Base-by-base conservation (phyloP, 2,113 vertebrate genomes). In the Paracanthobrama guichenoti region DNA sequence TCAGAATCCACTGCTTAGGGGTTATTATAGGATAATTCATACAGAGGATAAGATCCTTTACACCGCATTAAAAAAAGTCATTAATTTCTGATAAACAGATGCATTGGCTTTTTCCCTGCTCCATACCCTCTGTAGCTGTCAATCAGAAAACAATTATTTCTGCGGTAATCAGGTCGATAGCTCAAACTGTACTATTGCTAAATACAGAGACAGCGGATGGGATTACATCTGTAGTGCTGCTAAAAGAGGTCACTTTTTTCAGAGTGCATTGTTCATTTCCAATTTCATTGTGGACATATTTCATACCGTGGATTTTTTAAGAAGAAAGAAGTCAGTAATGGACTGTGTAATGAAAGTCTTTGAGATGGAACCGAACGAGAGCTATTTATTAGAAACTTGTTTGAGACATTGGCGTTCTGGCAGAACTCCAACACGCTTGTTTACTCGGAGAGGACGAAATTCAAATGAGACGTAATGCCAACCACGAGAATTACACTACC, bases 1-100 rank as follows among this genome's bases (percentile, higher is more conserved):
- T 82, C 78, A 64, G 53, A 77, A 84, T 87, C 86, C 79, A 86
- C 77, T 39, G 85, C 88, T 89, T 73, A 88, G 48, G 84, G 86
- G 87, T 89, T 84, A 77, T 44, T 85, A 78, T 48, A 35, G 85
- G 87, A 90, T 87, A 88, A 89, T 81, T 83, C 81, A 90, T 89
- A 89, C 86, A 89, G 50, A 79, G 53, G 44, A 85, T 84, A 85
- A 86, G 82, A 81, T 84, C 78, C 82, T 87, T 87, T 81, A 84
- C 86, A 89, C 66, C 85, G 85, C 82, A 88, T 88, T 83, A 89
- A 87, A 88, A n/a, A 90, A 91, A 35, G 86, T 84, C 83, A 92
- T 91, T 91, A 89, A 89, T 90, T 86, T 90, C 86, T 85, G 84
- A 91, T 91, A 91, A 91, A 89, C 90, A 89, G 86, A 90, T 89